Conservation (phyloP, 2,888 invertebrate genomes). For the Neuroscelio doddi region DNA sequence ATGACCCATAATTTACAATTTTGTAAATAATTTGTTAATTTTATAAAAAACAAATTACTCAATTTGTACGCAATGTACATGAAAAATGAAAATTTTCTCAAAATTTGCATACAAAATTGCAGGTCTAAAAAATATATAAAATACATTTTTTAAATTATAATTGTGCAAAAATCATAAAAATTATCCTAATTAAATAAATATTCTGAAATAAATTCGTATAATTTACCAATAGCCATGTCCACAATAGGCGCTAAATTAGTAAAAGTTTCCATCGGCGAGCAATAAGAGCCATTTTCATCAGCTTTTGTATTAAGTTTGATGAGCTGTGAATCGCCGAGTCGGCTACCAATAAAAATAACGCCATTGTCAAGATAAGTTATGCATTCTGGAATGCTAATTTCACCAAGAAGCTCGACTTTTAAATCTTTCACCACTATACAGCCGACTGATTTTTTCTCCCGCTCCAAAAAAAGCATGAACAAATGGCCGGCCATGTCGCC, state of each 20-base stretch:
- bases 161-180: no score
- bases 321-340: constrained; percentile 96
- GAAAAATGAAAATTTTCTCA: no score
- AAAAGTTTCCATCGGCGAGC: constrained; percentile 95
- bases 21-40: no score
- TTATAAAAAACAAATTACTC: no score
- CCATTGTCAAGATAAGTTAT: constrained; percentile 99
- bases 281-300: constrained; percentile 91
- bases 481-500: constrained; percentile 96
- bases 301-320: constrained; percentile 89
- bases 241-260: constrained; percentile 98
- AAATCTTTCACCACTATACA: constrained; percentile 88
- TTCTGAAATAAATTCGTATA: no score
- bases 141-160: no score
- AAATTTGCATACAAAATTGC: no score
- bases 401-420: constrained; percentile 93
- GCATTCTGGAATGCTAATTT: constrained; percentile 96
- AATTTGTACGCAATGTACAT: no score
- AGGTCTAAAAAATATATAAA: no score
- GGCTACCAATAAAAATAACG: constrained; percentile 95
- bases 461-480: constrained; percentile 95
- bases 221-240: constrained; percentile 88
- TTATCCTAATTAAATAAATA: no score
- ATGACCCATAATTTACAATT: no score
- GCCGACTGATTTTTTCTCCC: constrained; percentile 85